Evolutionary conservation across 2,797 vertebrate genomes (phyloP), one percentile per base, ranked within the genome.

Genomic region (Sebastes paucispinis): DNA sequence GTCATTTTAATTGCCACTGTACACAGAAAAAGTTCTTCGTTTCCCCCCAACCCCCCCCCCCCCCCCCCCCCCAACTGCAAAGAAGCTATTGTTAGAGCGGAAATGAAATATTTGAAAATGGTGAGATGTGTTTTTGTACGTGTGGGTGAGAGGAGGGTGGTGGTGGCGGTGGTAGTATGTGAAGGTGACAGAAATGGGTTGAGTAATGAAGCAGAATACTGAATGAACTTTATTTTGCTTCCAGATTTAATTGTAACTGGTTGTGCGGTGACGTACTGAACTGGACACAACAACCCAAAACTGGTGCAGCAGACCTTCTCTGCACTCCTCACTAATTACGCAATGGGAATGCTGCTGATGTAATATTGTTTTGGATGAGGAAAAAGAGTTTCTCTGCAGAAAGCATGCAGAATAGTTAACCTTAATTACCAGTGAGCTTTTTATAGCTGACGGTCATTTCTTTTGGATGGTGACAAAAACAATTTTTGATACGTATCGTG

Each of bases 1-100:
- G 82, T 91, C 90, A 89, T 92, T 93, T 93, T 96, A 95, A 95
- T 95, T 94, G 94, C 91, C 88, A 87, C 83, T 82, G 90, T 84
- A 88, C 83, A 72, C 69, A 85, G 77, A 68, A 79, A 87, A 90
- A 84, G 59, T 82, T 87, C 5, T 55, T 24, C 69, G 79, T 65
- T 71, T 16, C 43, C 73, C 22, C 16, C 43, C 43, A 16, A 25
- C 24, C 25, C 69, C 39, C 16, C 3, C 16, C 39, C 13, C 14
- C 24, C 25, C 69, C 39, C 16, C 3, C 16, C 39, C 13, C 14
- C 77, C 32, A 14, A 71, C 85, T 85, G 85, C 81, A 88, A 87
- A 79, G 66, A 32, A 83, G 69, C 82, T 83, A 25, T 80, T 88
- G 81, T 90, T 86, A 58, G 74, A 75, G 57, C 27, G 22, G 71